Conservation (phyloP, 2,113 vertebrate species). For the Anseranas semipalmata region DNA sequence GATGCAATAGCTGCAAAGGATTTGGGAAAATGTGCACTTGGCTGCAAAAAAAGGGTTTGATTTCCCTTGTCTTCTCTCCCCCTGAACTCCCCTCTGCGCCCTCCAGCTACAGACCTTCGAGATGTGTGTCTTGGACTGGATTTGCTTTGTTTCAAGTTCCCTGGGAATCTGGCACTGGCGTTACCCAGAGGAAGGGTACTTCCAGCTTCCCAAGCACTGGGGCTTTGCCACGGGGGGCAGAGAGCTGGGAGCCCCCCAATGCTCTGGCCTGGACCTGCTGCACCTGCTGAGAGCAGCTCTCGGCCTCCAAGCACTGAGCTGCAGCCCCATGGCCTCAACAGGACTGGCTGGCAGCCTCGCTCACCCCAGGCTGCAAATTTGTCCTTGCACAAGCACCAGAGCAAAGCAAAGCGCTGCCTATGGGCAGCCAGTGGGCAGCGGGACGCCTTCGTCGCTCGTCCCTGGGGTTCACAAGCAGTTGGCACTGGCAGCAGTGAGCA, state of each 20-base stretch:
- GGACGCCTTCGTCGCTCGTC: background rate
- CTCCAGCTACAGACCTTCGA: conserved; percentile 27
- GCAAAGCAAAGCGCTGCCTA: rapidly evolving
- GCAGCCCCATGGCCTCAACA: background rate
- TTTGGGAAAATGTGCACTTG: conserved; percentile 11
- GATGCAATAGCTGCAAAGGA: background rate
- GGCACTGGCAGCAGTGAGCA: background rate
- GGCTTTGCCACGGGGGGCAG: background rate
- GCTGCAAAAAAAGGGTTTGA: background rate
- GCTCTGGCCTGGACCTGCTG: background rate
- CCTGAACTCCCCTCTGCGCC: background rate
- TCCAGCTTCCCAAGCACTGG: background rate
- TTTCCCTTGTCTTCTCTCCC: background rate
- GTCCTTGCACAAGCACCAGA: background rate
- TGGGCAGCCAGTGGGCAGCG: background rate
- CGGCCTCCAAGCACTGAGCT: rapidly evolving
- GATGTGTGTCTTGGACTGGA: background rate
- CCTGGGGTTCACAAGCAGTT: background rate
- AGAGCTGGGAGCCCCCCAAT: background rate
- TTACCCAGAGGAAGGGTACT: conserved; percentile 9
- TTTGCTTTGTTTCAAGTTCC: conserved; percentile 41
- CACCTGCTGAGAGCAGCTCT: background rate
- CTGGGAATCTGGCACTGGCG: conserved; percentile 62
- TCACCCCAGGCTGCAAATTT: background rate
- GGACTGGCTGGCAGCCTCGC: background rate